Evolutionary conservation across 2,797 vertebrate species (phyloP).

Genomic region (Poliocrania exsul): DNA sequence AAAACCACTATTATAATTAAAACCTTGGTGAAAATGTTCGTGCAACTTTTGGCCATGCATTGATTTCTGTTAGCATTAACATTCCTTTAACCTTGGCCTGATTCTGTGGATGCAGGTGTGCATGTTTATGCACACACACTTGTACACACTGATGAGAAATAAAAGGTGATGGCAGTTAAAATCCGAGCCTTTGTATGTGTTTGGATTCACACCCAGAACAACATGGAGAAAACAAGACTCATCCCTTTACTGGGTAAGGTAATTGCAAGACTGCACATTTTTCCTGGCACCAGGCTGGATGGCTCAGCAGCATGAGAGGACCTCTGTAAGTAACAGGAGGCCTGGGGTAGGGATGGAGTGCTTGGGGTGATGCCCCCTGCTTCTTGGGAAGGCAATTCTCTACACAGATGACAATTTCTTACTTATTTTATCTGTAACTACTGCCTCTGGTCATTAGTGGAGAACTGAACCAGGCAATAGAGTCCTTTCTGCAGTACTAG

Average conservation of each 20-base stretch:
- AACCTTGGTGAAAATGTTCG: not conserved
- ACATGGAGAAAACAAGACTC: not conserved
- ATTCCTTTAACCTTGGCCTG: not conserved
- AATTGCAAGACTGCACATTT: not conserved
- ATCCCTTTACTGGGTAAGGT: rapidly evolving
- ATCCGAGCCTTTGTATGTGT: rapidly evolving
- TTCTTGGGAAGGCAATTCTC: not conserved
- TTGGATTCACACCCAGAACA: not conserved
- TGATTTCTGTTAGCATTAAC: not conserved
- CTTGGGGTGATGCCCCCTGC: rapidly evolving
- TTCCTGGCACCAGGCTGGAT: not conserved
- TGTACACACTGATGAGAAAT: not conserved
- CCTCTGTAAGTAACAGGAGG: rapidly evolving
- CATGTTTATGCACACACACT: rapidly evolving
- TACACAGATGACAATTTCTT: not conserved
- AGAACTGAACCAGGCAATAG: not conserved
- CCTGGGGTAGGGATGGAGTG: not conserved
- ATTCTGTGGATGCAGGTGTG: too few relatives aligned
- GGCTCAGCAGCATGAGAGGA: not conserved
- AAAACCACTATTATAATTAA: not conserved
- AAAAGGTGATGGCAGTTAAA: not conserved
- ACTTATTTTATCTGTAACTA: not conserved
- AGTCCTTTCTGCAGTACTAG: not conserved
- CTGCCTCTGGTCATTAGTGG: not conserved
- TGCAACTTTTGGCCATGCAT: not conserved